These are phyloP conservation scores for Octomys mimax DNA, from an alignment of 2,797 vertebrate species.

Conservation along the genomic window DNA sequence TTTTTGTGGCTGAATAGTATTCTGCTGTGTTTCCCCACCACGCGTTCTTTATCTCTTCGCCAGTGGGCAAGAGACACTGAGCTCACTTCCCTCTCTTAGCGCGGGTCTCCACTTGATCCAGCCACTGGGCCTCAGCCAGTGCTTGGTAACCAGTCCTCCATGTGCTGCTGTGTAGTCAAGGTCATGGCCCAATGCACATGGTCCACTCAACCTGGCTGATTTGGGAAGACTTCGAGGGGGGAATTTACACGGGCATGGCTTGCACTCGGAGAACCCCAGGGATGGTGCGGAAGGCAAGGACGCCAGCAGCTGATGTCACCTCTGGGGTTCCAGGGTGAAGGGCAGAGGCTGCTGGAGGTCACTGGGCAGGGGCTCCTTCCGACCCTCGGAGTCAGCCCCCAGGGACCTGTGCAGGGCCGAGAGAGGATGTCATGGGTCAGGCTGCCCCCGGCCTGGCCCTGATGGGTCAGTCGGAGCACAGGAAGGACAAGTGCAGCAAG, in stretches of 20 bases:
- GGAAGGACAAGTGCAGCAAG: accelerated
- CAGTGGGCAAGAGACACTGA: no score
- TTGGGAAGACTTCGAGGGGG: neutral
- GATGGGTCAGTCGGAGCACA: neutral
- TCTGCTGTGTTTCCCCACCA: neutral
- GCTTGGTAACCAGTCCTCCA: neutral
- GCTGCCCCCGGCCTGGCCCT: accelerated
- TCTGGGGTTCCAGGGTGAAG: neutral
- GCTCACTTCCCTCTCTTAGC: neutral
- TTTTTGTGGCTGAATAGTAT: neutral
- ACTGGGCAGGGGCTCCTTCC: no score
- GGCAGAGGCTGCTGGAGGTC: neutral
- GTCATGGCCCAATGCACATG: neutral
- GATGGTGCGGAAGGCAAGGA: accelerated
- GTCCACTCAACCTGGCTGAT: neutral
- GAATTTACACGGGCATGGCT: neutral
- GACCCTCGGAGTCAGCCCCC: neutral
- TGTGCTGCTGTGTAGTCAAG: neutral
- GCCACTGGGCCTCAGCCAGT: neutral
- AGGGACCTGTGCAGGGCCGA: neutral
- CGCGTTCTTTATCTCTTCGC: neutral
- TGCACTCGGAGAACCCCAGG: neutral
- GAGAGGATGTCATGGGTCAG: neutral
- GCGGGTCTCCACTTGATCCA: accelerated
- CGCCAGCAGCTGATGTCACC: neutral